These are phyloP conservation scores for Molanna angustata DNA, from an alignment of 2,888 invertebrate genomes.

Conservation along the genomic window DNA sequence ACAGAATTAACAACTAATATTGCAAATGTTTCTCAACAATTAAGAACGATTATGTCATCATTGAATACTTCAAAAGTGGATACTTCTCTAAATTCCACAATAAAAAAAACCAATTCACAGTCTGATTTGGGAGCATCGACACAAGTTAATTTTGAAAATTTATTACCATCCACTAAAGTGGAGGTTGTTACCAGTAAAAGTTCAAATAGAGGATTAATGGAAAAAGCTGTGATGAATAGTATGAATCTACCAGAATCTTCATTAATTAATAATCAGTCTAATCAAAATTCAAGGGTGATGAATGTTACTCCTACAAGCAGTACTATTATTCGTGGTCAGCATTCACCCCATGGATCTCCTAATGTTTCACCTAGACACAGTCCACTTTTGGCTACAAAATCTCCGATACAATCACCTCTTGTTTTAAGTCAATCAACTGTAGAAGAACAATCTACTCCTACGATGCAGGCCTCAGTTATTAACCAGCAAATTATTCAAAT, in stretches of 20 bases:
- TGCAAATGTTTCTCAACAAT: conserved; percentile 68
- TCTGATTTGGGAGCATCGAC: conserved; percentile 47
- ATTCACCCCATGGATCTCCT: conserved; percentile 40
- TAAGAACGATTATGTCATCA: conserved; percentile 65
- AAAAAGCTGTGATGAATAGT: conserved; percentile 30
- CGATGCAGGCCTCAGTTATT: conserved; percentile 38
- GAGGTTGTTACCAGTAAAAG: conserved; percentile 42
- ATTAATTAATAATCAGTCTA: conserved; percentile 11
- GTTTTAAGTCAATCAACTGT: conserved; percentile 41
- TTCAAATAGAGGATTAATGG: conserved; percentile 36
- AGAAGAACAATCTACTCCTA: conserved; percentile 40
- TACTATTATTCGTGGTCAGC: conserved; percentile 16
- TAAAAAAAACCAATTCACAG: conserved; percentile 43
- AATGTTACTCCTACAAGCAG: conserved; percentile 5
- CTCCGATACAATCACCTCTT: conserved; percentile 47
- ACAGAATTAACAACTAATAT: conserved; percentile 69
- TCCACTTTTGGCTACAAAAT: conserved; percentile 43
- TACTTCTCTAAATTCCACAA: conserved; percentile 45
- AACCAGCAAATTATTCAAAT: conserved; percentile 52
- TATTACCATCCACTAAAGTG: conserved; percentile 52
- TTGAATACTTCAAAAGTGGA: conserved; percentile 57
- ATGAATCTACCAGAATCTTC: conserved; percentile 21
- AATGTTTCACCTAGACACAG: conserved; percentile 48
- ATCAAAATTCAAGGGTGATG: neutral
- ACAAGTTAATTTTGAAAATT: conserved; percentile 53